Evolutionary conservation across 1,140 invertebrate genomes (phyloP), one percentile per base, ranked within the genome.

Genomic region (Antheraea pernyi): DNA sequence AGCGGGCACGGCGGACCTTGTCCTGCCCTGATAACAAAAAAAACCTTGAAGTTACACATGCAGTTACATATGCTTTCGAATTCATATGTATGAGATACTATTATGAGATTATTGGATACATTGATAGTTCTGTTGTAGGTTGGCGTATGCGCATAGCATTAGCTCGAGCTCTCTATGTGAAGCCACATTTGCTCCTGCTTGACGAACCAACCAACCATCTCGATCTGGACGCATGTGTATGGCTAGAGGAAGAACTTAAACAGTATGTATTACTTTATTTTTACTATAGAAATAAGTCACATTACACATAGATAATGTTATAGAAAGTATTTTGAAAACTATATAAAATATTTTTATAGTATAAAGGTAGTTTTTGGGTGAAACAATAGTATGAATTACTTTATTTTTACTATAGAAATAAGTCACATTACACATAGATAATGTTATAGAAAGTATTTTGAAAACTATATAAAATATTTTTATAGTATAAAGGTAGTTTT

Each of bases 61-160:
- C n/a, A n/a, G n/a, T n/a, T n/a, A n/a, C n/a, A n/a, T n/a, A n/a
- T n/a, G n/a, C n/a, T n/a, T n/a, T n/a, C n/a, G 22, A 30, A 30
- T 4, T 30, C 22, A 30, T 30, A 30, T 30, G 39, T 42, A 42
- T 42, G 7, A 42, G 39, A 60, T 60, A 60, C 18, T 9, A 10
- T 60, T 60, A 4, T 60, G 6, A 42, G 39, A 42, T 9, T 42
- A 42, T 11, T 30, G 22, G 22, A 42, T 42, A 42, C 11, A 11
- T 42, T 42, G 39, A 42, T 11, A 53, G 5, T 58, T 39, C 62
- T 65, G 67, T 65, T 46, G 16, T 68, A 94, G 99, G 99, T 86
- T 99, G 99, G 99, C 94, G 99, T 68, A 99, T 99, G 99, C 94
- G 99, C 80, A 99, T 99, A 81, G 98, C 99, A n/a, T 93, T 99